Base-by-base conservation (phyloP, 2,797 vertebrate genomes). In the Gymnoscopelus braueri region DNA sequence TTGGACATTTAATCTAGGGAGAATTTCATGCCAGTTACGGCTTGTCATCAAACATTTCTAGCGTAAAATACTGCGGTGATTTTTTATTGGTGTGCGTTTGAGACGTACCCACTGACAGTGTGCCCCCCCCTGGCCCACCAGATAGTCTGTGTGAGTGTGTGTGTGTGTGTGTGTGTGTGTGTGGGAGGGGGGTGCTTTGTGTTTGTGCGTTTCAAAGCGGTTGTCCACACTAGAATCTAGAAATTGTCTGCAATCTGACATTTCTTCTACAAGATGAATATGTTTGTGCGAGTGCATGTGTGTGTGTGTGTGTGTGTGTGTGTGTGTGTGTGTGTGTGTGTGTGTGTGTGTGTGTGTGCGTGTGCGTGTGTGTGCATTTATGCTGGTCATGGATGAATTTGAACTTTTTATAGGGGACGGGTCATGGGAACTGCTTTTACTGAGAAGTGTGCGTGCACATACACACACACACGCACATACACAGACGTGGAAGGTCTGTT, bases 1-100 rank as follows among this genome's bases (percentile, higher is more conserved):
- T 85, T 60, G 90, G 92, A 94, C 89, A 92, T 93, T 93, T 93
- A 91, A 93, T 94, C 93, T 90, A 85, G 76, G 67, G 92, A 89
- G 93, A 94, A 93, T 94, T 93, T 94, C 89, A 93, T 78, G 89
- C 84, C 87, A 91, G 92, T 94, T 94, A 92, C 91, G 84, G 85
- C 88, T 93, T 94, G 93, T 94, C 93, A 92, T 94, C 93, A 91
- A 88, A 90, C 19, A 71, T 91, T 89, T 90, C 85, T 78, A 76
- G 87, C 80, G 81, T 89, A 90, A 92, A 94, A 92, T 87, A 87
- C 87, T 79, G 83, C 75, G 71, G 84, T 63, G 14, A 86, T 88
- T 80, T 91, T 88, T 89, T 87, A 89, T 87, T 85, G 84, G 79
- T 64, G 56, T 83, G 85, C 82, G 84, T 85, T 87, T 69, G 65